These are phyloP conservation scores for Ceratitis capitata DNA, from an alignment of 1,140 invertebrate species.

Conservation along the genomic window DNA sequence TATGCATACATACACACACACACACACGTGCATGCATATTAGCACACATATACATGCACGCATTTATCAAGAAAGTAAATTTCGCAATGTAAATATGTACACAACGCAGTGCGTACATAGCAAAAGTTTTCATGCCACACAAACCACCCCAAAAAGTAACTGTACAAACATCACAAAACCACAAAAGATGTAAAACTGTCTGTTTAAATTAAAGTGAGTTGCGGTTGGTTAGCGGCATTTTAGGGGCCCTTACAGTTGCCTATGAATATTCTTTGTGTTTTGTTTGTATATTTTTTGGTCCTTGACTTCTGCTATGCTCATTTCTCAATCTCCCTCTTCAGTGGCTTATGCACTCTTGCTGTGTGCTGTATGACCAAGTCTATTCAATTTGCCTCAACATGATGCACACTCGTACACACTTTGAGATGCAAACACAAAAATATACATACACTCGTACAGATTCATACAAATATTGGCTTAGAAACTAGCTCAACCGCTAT, in stretches of 20 bases:
- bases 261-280: background rate
- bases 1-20: background rate
- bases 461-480: background rate
- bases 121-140: background rate
- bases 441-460: background rate
- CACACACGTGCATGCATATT: background rate
- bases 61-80: background rate
- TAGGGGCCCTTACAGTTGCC: background rate
- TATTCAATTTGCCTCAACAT: background rate
- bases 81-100: too few relatives aligned
- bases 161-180: slow-evolving; percentile 10
- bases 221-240: slow-evolving; percentile 28
- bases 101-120: too few relatives aligned
- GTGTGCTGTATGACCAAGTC: background rate
- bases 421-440: too few relatives aligned
- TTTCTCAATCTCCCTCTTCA: too few relatives aligned
- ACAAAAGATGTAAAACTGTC: slow-evolving; percentile 23
- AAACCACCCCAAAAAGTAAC: slow-evolving; percentile 26
- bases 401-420: background rate
- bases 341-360: background rate
- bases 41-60: background rate
- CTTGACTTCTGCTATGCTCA: background rate
- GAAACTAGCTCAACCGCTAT: background rate
- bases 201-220: slow-evolving; percentile 36
- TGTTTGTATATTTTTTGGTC: background rate